Percentiles rank a stretch among this genome's conserved stretches.
These are phyloP conservation scores for Leistus spinibarbis DNA, from an alignment of 2,888 invertebrate species.

Conservation along the genomic window DNA sequence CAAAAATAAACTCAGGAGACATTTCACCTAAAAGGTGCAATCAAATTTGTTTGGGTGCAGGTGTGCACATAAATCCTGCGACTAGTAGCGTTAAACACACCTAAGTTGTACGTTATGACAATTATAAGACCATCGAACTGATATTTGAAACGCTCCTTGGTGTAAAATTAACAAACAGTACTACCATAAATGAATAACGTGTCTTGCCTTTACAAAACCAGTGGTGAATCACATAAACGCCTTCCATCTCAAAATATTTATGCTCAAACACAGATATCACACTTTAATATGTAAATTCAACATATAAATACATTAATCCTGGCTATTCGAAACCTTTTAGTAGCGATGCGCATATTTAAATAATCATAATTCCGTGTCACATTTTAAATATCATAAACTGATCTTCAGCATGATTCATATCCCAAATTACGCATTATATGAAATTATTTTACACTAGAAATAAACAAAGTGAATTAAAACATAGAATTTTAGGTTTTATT, in stretches of 20 bases:
- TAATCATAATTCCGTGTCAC: background rate
- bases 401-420: too few relatives aligned
- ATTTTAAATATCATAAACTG: too few relatives aligned
- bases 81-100: background rate
- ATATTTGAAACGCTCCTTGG: background rate
- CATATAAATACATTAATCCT: background rate
- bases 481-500: too few relatives aligned
- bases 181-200: background rate
- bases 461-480: too few relatives aligned
- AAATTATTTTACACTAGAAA: too few relatives aligned
- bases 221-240: background rate
- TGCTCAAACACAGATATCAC: background rate
- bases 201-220: background rate
- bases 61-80: background rate
- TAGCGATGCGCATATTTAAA: too few relatives aligned
- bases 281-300: background rate
- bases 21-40: background rate
- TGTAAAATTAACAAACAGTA: background rate
- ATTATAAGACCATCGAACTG: background rate
- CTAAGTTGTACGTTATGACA: background rate
- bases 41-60: background rate
- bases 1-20: background rate
- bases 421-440: too few relatives aligned
- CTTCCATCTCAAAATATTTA: background rate
- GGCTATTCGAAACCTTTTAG: background rate